Evolutionary conservation across 2,797 vertebrate species (phyloP).

Genomic region (Mustela erminea): DNA sequence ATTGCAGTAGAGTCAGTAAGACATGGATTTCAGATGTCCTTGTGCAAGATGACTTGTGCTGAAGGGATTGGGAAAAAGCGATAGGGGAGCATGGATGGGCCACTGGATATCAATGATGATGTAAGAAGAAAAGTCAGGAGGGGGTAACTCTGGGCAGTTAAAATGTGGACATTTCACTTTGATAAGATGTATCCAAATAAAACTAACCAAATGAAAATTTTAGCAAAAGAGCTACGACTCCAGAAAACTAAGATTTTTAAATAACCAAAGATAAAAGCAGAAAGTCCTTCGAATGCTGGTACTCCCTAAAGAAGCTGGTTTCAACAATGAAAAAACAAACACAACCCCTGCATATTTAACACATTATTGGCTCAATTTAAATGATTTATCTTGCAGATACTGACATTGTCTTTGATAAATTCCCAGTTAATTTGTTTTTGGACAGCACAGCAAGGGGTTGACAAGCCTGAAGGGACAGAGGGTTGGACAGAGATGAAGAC

Average conservation of each 20-base stretch:
- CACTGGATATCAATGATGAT: neutral
- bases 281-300: neutral
- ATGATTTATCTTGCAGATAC: neutral
- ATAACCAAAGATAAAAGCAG: neutral
- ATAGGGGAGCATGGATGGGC: neutral
- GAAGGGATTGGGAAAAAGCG: neutral
- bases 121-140: too few species aligned
- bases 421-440: neutral
- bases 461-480: neutral
- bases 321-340: neutral
- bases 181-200: neutral
- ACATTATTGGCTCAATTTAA: neutral
- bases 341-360: neutral
- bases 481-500: slow-evolving; percentile 13
- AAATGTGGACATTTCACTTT: neutral
- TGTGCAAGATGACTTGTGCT: neutral
- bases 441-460: neutral
- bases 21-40: neutral
- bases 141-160: neutral
- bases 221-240: neutral
- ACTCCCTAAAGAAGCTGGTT: neutral
- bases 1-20: neutral
- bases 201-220: neutral
- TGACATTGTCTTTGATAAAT: neutral
- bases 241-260: slow-evolving; percentile 4